Conservation (phyloP, 1,140 invertebrate species). For the Delia radicum region DNA sequence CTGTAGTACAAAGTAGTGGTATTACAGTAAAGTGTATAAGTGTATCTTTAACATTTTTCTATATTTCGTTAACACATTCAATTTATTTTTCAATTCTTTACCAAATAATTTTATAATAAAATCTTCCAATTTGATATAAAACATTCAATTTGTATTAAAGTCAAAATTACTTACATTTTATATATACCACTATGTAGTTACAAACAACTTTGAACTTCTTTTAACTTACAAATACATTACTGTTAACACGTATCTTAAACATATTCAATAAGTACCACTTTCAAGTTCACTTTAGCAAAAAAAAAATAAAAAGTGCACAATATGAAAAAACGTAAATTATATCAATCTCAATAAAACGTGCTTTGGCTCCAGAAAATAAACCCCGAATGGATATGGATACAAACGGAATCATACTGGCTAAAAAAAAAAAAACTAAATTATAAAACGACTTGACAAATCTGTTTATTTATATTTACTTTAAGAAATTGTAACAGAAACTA, state of each 20-base stretch:
- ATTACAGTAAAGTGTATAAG: no score
- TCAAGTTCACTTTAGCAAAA: not conserved
- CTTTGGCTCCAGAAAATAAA: not conserved
- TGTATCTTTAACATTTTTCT: no score
- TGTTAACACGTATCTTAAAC: not conserved
- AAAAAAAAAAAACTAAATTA: not conserved
- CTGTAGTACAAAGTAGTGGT: no score
- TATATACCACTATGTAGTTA: not conserved
- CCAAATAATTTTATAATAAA: no score
- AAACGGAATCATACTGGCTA: no score
- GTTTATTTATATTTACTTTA: not conserved
- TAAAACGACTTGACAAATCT: constrained; percentile 1
- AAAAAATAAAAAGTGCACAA: not conserved
- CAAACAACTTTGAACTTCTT: not conserved
- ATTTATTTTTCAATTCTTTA: no score
- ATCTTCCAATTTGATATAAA: no score
- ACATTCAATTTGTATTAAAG: not conserved
- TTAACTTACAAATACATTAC: not conserved
- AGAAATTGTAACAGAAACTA: not conserved
- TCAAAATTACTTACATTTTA: not conserved
- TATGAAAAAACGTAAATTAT: not conserved
- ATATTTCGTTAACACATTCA: no score
- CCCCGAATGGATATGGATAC: not conserved
- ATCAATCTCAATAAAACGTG: constrained; percentile 4
- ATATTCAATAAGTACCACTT: not conserved